phyloP scores from a whole-genome alignment of 2,888 invertebrate genomes.

The Lepas anatifera region DNA sequence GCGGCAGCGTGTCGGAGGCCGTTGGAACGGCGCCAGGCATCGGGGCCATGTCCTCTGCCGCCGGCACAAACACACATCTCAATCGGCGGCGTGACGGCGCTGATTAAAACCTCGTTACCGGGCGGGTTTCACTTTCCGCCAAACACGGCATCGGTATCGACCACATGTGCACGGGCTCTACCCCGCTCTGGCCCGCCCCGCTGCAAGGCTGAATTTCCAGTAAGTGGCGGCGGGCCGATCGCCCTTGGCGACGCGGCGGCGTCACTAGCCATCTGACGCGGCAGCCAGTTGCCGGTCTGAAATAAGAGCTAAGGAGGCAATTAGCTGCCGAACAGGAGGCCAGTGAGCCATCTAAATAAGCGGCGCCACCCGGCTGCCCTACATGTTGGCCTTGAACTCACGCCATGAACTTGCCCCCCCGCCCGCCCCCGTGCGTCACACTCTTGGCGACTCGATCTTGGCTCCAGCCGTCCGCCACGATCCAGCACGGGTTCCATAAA shows the following conservation, averaged over 20 bases:
- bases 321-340: conserved; percentile 3
- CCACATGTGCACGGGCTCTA: background rate
- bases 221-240: background rate
- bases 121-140: background rate
- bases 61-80: background rate
- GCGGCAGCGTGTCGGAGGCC: too few relatives aligned
- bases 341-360: conserved; percentile 2
- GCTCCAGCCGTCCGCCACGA: too few relatives aligned
- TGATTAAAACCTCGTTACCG: conserved; percentile 1
- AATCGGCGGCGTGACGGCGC: background rate
- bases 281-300: background rate
- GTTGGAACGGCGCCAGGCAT: too few relatives aligned
- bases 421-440: too few relatives aligned
- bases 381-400: background rate
- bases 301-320: background rate
- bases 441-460: too few relatives aligned
- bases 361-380: background rate
- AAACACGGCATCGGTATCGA: background rate
- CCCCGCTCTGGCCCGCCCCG: background rate
- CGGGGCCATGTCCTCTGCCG: too few relatives aligned
- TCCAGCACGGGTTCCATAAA: background rate
- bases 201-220: background rate
- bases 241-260: background rate
- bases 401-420: background rate
- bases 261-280: background rate